Percentiles rank a stretch among this genome's conserved stretches.
Conservation (phyloP, 1,140 invertebrate species). For the Platyscapa corneri region DNA sequence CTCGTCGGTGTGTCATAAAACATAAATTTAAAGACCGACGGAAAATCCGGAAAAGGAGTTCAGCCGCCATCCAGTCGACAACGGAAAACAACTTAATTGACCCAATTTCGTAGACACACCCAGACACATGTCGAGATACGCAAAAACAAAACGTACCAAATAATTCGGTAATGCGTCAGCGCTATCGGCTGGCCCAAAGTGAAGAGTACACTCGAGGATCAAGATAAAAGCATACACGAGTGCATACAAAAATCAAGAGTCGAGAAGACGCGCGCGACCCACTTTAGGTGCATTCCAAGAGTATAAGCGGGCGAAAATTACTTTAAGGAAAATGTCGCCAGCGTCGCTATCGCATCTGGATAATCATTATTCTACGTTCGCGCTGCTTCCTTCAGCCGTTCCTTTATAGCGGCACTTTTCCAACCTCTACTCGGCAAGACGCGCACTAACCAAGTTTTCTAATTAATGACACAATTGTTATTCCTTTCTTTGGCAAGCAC, state of each 20-base stretch:
- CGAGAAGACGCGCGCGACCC: background rate
- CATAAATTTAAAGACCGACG: too few species aligned
- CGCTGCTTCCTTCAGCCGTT: background rate
- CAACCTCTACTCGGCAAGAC: background rate
- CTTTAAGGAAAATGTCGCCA: background rate
- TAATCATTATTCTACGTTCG: background rate
- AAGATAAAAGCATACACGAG: background rate
- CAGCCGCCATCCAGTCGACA: too few species aligned
- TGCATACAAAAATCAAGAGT: background rate
- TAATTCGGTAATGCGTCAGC: background rate
- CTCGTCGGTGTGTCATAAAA: too few species aligned
- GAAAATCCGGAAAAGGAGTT: too few species aligned
- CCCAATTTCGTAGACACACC: too few species aligned
- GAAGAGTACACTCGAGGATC: background rate
- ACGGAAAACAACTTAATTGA: slow-evolving; percentile 37
- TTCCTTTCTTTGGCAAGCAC: background rate
- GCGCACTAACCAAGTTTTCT: background rate
- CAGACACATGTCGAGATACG: too few species aligned
- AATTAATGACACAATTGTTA: slow-evolving; percentile 1
- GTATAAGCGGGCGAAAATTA: background rate
- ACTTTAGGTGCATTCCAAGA: background rate
- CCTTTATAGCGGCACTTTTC: background rate
- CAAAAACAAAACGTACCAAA: slow-evolving; percentile 31
- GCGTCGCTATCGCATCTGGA: background rate
- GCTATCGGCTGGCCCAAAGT: slow-evolving; percentile 3